phyloP scores from a whole-genome alignment of 2,888 invertebrate genomes.

The Siphlonurus alternatus region DNA sequence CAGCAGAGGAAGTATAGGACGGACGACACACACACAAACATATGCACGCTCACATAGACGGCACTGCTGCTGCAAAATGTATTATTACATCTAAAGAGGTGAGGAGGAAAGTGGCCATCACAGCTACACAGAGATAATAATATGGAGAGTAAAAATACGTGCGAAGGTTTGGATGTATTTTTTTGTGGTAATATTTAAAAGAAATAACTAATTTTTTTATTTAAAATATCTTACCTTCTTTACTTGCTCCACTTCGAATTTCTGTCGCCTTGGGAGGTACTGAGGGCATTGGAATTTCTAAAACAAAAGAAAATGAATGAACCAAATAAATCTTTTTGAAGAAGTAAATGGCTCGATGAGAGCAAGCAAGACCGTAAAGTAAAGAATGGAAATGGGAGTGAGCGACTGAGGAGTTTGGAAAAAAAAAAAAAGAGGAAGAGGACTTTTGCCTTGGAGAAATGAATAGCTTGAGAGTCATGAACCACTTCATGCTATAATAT shows the following conservation, averaged over 20 bases:
- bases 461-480: too few species aligned
- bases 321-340: too few species aligned
- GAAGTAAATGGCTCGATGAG: too few species aligned
- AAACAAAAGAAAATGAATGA: conserved; percentile 28
- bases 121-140: too few species aligned
- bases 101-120: neutral
- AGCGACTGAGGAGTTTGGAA: too few species aligned
- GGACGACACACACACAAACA: neutral
- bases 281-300: conserved; percentile 80
- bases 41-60: neutral
- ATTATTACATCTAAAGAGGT: neutral
- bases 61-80: neutral
- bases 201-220: neutral
- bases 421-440: too few species aligned
- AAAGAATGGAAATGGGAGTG: too few species aligned
- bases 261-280: conserved; percentile 67
- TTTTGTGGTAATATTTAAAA: neutral
- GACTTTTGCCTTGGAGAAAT: too few species aligned
- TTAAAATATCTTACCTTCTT: conserved; percentile 43
- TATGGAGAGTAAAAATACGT: too few species aligned
- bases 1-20: neutral
- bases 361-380: too few species aligned
- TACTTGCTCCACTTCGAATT: conserved; percentile 56
- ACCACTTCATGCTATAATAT: too few species aligned
- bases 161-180: too few species aligned